Conservation (phyloP, 2,113 vertebrate genomes). For the Lipotes vexillifer region DNA sequence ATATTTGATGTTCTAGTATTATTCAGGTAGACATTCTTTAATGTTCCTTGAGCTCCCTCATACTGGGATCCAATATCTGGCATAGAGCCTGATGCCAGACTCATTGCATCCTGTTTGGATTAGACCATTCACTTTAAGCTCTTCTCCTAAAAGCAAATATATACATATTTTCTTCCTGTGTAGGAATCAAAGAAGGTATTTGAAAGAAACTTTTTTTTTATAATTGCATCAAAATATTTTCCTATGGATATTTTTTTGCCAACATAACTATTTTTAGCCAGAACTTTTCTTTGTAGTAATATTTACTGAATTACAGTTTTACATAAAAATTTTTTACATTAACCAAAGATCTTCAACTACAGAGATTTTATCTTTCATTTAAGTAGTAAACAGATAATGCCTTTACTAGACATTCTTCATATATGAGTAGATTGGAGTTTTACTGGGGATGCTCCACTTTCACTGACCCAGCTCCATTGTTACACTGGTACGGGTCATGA, state of each 20-base stretch:
- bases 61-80: neutral
- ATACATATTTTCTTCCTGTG: neutral
- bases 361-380: neutral
- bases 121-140: neutral
- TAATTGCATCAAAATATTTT: neutral
- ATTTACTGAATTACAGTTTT: neutral
- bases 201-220: neutral
- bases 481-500: neutral
- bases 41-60: neutral
- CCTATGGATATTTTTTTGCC: no score
- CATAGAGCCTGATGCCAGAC: neutral
- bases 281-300: neutral
- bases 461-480: neutral
- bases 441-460: neutral
- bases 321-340: neutral
- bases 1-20: neutral
- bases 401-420: neutral
- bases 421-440: neutral
- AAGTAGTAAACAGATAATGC: neutral
- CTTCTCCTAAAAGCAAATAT: neutral
- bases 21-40: neutral
- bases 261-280: neutral
- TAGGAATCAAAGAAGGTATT: constrained; percentile 4
- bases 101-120: neutral
- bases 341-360: neutral